Evolutionary conservation across 2,797 vertebrate genomes (phyloP).

Genomic region (Percopsis omiscomaycus): DNA sequence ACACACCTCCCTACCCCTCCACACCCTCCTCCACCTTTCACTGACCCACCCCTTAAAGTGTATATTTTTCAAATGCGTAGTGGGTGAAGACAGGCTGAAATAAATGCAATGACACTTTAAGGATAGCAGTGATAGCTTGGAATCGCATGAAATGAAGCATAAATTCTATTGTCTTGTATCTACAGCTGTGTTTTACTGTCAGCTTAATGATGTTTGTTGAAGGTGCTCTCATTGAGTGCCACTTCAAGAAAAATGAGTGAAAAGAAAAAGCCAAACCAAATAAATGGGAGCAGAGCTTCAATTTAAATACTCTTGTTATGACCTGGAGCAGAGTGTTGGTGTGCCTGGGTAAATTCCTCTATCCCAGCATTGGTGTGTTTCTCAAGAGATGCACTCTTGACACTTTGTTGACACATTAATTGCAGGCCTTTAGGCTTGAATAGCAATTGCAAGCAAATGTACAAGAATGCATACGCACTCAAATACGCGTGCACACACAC

Average conservation of each 20-base stretch:
- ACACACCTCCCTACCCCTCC: no score
- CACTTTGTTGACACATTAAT: slow-evolving; percentile 50
- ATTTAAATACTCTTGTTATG: background rate
- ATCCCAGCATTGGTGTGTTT: slow-evolving; percentile 4
- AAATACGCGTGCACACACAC: background rate
- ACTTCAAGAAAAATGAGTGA: slow-evolving; percentile 30
- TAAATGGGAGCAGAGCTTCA: slow-evolving; percentile 4
- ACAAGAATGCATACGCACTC: background rate
- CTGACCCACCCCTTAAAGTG: no score
- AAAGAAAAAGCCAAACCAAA: background rate
- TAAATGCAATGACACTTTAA: no score
- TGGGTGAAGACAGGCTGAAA: no score
- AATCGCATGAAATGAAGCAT: no score
- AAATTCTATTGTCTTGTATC: no score
- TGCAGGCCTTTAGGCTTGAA: slow-evolving; percentile 39
- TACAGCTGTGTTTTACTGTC: slow-evolving; percentile 25
- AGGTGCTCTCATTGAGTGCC: slow-evolving; percentile 14
- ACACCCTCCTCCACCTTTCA: no score
- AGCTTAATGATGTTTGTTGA: background rate
- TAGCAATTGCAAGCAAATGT: slow-evolving; percentile 28
- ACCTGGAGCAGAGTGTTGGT: slow-evolving; percentile 3
- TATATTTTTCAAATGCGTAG: no score
- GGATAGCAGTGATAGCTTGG: no score
- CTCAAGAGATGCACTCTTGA: slow-evolving; percentile 9
- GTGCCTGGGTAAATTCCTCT: background rate